Conservation (phyloP, 1,140 invertebrate species). For the Eueides isabella region DNA sequence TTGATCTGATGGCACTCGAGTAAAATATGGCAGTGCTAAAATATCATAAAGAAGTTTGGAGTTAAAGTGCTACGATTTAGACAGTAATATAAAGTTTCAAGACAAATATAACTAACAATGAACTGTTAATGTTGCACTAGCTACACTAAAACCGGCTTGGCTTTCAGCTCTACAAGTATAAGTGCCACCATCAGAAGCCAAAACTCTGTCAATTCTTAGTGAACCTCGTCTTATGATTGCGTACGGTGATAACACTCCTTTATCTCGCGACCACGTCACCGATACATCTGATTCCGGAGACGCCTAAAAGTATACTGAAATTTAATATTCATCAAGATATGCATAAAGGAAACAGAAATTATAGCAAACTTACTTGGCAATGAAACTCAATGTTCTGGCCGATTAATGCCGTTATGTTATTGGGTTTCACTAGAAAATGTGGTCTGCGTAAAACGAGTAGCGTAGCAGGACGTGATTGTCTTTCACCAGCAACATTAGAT, state of each 20-base stretch:
- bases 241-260: slow-evolving; percentile 68
- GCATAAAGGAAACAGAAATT: slow-evolving; percentile 1
- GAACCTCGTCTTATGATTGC: slow-evolving; percentile 73
- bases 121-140: slow-evolving; percentile 73
- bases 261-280: slow-evolving; percentile 72
- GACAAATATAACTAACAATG: slow-evolving; percentile 67
- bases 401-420: slow-evolving; percentile 78
- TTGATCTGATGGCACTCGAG: slow-evolving; percentile 91
- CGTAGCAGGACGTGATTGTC: slow-evolving; percentile 88
- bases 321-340: slow-evolving; percentile 13
- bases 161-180: slow-evolving; percentile 80
- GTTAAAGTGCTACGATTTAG: neutral
- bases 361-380: slow-evolving; percentile 73
- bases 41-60: slow-evolving; percentile 5
- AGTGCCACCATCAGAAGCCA: slow-evolving; percentile 69
- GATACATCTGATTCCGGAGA: slow-evolving; percentile 75
- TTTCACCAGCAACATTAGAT: slow-evolving; percentile 92
- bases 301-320: slow-evolving; percentile 47
- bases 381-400: slow-evolving; percentile 80
- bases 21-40: slow-evolving; percentile 94
- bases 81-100: neutral
- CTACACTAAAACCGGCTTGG: slow-evolving; percentile 73
- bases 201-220: slow-evolving; percentile 73
- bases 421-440: slow-evolving; percentile 81
- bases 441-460: slow-evolving; percentile 88